Conservation (phyloP, 2,797 vertebrate species). For the Loris lydekkerianus region DNA sequence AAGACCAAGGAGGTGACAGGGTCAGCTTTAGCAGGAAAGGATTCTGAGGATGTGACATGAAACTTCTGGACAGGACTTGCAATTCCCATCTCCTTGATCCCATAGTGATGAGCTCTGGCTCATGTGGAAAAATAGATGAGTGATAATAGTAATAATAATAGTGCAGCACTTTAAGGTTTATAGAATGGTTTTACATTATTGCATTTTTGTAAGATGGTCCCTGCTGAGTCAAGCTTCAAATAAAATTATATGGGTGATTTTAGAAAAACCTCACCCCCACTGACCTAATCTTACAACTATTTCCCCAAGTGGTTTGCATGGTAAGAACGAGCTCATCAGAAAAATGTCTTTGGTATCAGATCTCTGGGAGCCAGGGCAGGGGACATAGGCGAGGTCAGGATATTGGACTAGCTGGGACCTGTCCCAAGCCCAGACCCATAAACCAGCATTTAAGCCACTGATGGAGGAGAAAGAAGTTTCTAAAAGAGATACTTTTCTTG, state of each 20-base stretch:
- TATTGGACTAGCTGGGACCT: background rate
- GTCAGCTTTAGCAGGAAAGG: background rate
- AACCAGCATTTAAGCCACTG: background rate
- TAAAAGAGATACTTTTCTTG: background rate
- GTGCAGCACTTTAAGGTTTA: background rate
- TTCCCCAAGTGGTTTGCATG: background rate
- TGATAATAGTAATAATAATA: background rate
- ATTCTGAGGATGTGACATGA: background rate
- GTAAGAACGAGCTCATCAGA: background rate
- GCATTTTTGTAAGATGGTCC: constrained; percentile 26
- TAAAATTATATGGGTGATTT: constrained; percentile 9
- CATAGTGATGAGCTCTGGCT: background rate
- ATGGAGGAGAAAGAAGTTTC: background rate
- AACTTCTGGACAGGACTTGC: background rate
- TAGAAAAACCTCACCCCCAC: background rate
- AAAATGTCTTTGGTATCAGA: background rate
- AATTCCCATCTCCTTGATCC: background rate
- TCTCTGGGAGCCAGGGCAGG: background rate
- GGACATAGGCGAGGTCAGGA: background rate
- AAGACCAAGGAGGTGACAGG: background rate
- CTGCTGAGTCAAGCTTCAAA: background rate
- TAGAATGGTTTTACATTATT: background rate
- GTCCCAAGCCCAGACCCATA: background rate
- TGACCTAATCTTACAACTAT: background rate
- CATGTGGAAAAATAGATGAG: background rate